Conservation (phyloP, 2,113 vertebrate species). For the Willisornis vidua region DNA sequence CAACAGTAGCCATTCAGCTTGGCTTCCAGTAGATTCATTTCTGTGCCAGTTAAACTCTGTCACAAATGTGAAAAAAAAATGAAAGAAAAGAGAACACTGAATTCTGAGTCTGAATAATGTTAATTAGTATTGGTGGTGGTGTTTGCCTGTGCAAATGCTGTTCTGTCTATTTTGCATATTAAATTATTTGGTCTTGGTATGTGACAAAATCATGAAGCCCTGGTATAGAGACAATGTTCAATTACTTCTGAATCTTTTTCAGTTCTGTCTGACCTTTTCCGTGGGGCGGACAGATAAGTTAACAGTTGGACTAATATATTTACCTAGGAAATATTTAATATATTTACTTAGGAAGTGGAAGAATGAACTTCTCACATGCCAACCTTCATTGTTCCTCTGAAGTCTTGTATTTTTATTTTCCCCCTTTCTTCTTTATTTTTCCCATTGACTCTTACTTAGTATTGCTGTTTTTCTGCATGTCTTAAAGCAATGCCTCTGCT, state of each 20-base stretch:
- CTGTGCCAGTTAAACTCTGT: not conserved
- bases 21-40: not conserved
- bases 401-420: not conserved
- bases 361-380: not conserved
- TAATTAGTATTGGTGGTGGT: not conserved
- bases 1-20: not conserved
- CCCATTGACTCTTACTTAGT: not conserved
- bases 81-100: not conserved
- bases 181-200: not conserved
- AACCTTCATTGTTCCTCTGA: not conserved
- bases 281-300: not conserved
- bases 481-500: not conserved
- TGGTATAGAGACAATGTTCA: not conserved
- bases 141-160: not conserved
- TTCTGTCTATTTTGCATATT: not conserved
- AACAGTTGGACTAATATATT: not conserved
- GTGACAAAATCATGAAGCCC: not conserved
- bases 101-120: not conserved
- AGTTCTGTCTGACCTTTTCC: not conserved
- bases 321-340: not conserved
- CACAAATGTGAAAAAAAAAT: not conserved
- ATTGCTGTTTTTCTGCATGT: not conserved
- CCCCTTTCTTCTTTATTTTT: not conserved
- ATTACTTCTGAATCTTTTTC: not conserved
- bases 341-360: not conserved